Conservation (phyloP, 2,888 invertebrate genomes). For the Euphydryas editha region DNA sequence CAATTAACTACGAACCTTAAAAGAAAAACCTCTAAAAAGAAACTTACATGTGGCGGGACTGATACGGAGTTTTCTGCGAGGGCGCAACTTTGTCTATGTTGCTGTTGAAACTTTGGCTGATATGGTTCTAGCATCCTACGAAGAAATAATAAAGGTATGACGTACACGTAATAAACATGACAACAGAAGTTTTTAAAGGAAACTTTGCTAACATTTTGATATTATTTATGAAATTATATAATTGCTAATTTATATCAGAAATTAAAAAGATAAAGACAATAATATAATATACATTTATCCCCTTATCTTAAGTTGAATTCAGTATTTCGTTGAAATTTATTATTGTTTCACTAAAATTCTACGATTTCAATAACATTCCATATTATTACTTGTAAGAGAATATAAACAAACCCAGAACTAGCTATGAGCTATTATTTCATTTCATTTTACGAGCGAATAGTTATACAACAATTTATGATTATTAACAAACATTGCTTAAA, state of each 20-base stretch:
- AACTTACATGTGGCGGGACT: conserved; percentile 74
- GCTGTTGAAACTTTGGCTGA: conserved; percentile 94
- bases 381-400: background rate
- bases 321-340: background rate
- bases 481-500: background rate
- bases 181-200: background rate
- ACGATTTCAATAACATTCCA: background rate
- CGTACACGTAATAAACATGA: background rate
- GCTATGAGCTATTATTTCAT: background rate
- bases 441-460: background rate
- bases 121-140: conserved; percentile 93
- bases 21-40: too few species aligned
- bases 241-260: too few species aligned
- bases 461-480: background rate
- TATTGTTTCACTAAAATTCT: background rate
- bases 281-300: too few species aligned
- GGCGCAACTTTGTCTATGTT: conserved; percentile 91
- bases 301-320: too few species aligned
- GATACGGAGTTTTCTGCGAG: conserved; percentile 81
- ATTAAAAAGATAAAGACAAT: conserved; percentile 6
- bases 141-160: conserved; percentile 5
- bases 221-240: too few species aligned
- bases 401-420: background rate
- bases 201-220: too few species aligned
- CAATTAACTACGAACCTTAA: too few species aligned